These are phyloP conservation scores for Sweltsa coloradensis DNA, from an alignment of 1,140 invertebrate species.

Conservation along the genomic window DNA sequence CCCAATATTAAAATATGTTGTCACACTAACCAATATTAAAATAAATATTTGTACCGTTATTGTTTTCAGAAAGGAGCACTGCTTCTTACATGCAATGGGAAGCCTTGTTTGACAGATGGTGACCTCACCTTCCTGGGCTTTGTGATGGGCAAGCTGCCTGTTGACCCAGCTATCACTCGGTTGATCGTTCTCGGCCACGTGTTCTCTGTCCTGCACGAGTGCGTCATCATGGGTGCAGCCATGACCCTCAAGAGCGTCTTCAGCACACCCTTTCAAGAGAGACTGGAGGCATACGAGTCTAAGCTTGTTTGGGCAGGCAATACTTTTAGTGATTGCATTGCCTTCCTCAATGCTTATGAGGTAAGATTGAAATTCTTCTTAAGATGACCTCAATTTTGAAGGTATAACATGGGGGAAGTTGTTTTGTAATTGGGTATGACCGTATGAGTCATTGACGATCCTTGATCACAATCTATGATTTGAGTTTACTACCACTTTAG, in stretches of 20 bases:
- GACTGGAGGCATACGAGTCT: too few species aligned
- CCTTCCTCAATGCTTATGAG: slow-evolving; percentile 67
- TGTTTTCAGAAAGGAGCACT: slow-evolving; percentile 57
- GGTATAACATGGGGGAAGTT: too few species aligned
- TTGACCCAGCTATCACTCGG: slow-evolving; percentile 72
- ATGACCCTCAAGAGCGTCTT: slow-evolving; percentile 74
- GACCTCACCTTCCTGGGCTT: slow-evolving; percentile 77
- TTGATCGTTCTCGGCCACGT: slow-evolving; percentile 79
- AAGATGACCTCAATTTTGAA: too few species aligned
- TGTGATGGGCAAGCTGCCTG: slow-evolving; percentile 68
- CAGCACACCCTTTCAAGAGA: slow-evolving; percentile 53
- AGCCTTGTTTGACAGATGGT: slow-evolving; percentile 58
- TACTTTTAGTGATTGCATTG: slow-evolving; percentile 76
- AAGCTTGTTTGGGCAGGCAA: too few species aligned
- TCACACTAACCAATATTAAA: too few species aligned
- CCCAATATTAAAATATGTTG: too few species aligned
- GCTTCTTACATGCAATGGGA: slow-evolving; percentile 37
- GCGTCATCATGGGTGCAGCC: slow-evolving; percentile 77
- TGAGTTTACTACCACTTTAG: too few species aligned
- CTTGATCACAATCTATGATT: too few species aligned
- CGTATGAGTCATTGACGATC: too few species aligned
- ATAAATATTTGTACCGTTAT: too few species aligned
- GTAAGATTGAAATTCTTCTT: too few species aligned
- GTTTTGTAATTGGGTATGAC: too few species aligned
- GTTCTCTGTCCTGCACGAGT: slow-evolving; percentile 72